A percentile compares a stretch with the other conserved stretches of the same genome.
Conservation (phyloP, 2,113 vertebrate genomes). For the Todiramphus chloris region DNA sequence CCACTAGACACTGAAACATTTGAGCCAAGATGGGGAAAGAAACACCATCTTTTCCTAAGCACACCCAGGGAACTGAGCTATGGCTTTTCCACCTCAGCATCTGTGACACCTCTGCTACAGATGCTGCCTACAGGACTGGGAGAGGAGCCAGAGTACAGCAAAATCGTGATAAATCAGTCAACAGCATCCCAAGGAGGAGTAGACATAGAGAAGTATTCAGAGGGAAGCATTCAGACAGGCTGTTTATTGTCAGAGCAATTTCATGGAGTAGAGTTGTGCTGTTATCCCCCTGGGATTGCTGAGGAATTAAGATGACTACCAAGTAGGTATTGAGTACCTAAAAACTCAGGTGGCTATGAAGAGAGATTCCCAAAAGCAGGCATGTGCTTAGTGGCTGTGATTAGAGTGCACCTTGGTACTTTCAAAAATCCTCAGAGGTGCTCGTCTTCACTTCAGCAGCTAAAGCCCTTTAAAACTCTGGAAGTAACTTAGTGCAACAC, state of each 20-base stretch:
- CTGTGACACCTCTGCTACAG: not conserved
- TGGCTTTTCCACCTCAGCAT: not conserved
- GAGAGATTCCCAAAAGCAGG: not conserved
- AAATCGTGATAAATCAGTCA: not conserved
- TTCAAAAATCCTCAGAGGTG: not conserved
- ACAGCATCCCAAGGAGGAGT: not conserved
- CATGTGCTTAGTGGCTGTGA: not conserved
- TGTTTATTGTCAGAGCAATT: not conserved
- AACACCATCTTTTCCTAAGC: not conserved
- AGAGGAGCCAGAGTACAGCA: not conserved
- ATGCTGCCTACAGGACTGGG: accelerated
- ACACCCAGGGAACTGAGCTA: not conserved
- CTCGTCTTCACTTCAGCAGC: not conserved
- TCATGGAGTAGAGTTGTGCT: not conserved
- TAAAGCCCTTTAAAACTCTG: not conserved
- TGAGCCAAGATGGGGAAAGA: not conserved
- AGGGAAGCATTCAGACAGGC: not conserved
- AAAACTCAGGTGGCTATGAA: not conserved
- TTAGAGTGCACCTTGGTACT: not conserved
- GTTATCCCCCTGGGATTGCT: not conserved
- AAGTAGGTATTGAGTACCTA: not conserved
- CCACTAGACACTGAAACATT: not conserved
- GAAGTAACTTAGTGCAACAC: not conserved
- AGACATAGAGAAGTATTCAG: not conserved
- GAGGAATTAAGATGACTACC: not conserved